Base-by-base conservation (phyloP, 2,888 invertebrate genomes). In the Mythimna ferrago region DNA sequence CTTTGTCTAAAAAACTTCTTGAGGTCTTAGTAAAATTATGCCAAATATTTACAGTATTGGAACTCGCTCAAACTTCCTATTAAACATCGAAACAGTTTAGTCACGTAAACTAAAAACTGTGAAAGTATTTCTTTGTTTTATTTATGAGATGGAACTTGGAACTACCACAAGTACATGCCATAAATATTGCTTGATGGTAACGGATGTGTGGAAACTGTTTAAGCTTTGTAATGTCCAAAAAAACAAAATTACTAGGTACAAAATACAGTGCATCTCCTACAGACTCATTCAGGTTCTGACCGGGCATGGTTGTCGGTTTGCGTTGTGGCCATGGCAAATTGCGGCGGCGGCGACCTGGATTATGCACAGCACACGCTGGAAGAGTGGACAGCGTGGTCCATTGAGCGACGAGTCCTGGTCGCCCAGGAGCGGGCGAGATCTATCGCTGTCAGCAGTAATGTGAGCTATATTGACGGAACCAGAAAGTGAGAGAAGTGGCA, bases 31-130 rank as follows among this genome's bases (percentile, higher is more conserved):
- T 67, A 11, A 14, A 63, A 35, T 56, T 63, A 58, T 58, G 57
- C 16, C 41, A 71, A 78, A 54, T 78, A 67, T 61, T 61, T 35
- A 41, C 6, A 41, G 38, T 72, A 78, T 78, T 74, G 53, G 54
- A 78, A 72, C 53, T 78, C 53, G 44, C 19, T 41, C 54, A 38
- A 48, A 71, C 61, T 78, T 78, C 72, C 38, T 38, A 78, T 72
- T 14, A 72, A 61, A 71, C 21, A 71, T 44, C 60, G 72, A 14
- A 60, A 78, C 32, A 54, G 4, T 78, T 44, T 38, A 60, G 72
- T 61, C 54, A 72, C 53, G 54, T 48, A 71, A 60, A 71, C 19
- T 74, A 21, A 19, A 21, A 61, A 21, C 60, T 41, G 14, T n/a
- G 5, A 48, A 72, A 56, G 38, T 72, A 61, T 78, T 72, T 61